phyloP scores from a whole-genome alignment of 2,888 invertebrate species.

The Blomia tropicalis region DNA sequence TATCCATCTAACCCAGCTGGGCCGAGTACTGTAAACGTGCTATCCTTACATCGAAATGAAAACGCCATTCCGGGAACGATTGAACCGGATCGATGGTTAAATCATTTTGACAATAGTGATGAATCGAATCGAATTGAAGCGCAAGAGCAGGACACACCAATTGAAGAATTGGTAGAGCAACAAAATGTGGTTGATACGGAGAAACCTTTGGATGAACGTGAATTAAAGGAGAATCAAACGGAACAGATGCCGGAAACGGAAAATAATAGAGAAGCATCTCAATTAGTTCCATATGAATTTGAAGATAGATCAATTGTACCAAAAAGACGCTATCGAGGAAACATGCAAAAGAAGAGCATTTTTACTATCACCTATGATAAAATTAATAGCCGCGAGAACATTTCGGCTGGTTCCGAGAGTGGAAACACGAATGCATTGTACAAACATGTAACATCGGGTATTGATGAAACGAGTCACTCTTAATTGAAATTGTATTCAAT shows the following conservation, averaged over 20 bases:
- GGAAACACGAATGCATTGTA: neutral
- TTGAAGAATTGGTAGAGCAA: neutral
- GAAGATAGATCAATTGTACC: neutral
- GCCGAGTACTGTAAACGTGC: neutral
- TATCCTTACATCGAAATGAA: neutral
- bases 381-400: slow-evolving; percentile 38
- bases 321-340: neutral
- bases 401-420: slow-evolving; percentile 5
- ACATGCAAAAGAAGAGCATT: slow-evolving; percentile 66
- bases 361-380: slow-evolving; percentile 84
- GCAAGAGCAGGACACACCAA: neutral
- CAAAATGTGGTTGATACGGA: too few species aligned
- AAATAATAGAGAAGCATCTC: neutral
- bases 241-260: neutral
- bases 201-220: too few species aligned
- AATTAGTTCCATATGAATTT: neutral
- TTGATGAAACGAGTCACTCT: too few species aligned
- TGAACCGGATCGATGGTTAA: neutral
- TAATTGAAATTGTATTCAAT: too few species aligned
- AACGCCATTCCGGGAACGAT: neutral
- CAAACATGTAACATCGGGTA: neutral
- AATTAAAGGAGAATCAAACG: neutral
- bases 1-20: neutral
- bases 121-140: neutral
- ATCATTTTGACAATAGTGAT: neutral